Evolutionary conservation across 2,888 invertebrate genomes (phyloP).

Genomic region (Teinopalpus imperialis): DNA sequence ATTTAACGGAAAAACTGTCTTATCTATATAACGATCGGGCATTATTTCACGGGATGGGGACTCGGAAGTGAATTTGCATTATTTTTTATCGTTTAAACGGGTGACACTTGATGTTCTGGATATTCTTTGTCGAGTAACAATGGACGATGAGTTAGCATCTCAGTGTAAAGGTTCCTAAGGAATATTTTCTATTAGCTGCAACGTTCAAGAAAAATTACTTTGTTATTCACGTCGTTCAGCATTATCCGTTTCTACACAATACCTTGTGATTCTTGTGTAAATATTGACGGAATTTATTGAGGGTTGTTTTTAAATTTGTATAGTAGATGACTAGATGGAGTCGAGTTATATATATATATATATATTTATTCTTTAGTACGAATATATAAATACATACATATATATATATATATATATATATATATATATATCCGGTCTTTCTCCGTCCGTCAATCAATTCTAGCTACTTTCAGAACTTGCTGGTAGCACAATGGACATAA

Average conservation of each 20-base stretch:
- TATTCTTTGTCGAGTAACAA: slow-evolving; percentile 66
- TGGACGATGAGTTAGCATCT: slow-evolving; percentile 56
- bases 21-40: slow-evolving; percentile 71
- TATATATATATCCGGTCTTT: too few species aligned
- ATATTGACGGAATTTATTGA: slow-evolving; percentile 19
- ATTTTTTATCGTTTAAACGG: slow-evolving; percentile 64
- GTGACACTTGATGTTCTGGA: slow-evolving; percentile 66
- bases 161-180: slow-evolving; percentile 51
- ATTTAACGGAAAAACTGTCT: slow-evolving; percentile 72
- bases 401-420: too few species aligned
- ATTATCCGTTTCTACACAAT: slow-evolving; percentile 28
- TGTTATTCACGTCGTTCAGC: slow-evolving; percentile 48
- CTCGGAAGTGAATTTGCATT: slow-evolving; percentile 71
- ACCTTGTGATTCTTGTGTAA: not conserved
- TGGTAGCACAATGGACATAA: too few species aligned
- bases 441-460: too few species aligned
- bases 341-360: too few species aligned
- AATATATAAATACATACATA: too few species aligned
- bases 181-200: slow-evolving; percentile 41
- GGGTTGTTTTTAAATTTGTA: slow-evolving; percentile 16
- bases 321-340: too few species aligned
- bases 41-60: slow-evolving; percentile 53
- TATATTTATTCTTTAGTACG: too few species aligned
- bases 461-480: too few species aligned
- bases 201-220: slow-evolving; percentile 62